Conservation (phyloP, 2,888 invertebrate species). For the Polydrusus pterygomalis region DNA sequence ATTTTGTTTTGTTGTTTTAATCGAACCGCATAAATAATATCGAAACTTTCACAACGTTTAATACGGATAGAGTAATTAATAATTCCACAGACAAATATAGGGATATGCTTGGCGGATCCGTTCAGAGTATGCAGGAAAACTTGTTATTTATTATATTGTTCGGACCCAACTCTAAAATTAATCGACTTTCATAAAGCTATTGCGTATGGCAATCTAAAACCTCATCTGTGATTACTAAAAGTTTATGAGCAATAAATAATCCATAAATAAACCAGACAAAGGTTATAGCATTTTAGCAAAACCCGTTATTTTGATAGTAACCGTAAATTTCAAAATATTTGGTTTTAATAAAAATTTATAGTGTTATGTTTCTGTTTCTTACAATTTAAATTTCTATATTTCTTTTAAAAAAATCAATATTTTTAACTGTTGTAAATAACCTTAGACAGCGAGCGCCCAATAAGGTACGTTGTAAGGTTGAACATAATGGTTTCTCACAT, state of each 20-base stretch:
- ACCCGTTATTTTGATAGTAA: conserved; percentile 29
- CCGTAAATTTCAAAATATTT: background rate
- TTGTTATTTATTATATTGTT: conserved; percentile 42
- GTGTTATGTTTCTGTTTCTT: background rate
- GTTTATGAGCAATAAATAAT: conserved; percentile 41
- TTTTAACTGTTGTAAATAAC: too few species aligned
- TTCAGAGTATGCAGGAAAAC: conserved; percentile 30
- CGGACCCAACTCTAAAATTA: conserved; percentile 40
- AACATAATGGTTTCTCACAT: too few species aligned
- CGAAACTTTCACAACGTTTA: conserved; percentile 29
- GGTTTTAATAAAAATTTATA: conserved; percentile 9
- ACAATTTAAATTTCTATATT: background rate
- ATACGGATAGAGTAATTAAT: conserved; percentile 36
- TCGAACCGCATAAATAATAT: conserved; percentile 32
- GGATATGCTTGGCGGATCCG: conserved; percentile 24
- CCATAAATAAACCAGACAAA: conserved; percentile 35
- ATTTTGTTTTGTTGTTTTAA: conserved; percentile 35
- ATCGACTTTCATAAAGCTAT: conserved; percentile 47
- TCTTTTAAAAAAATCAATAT: too few species aligned
- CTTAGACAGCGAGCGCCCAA: too few species aligned
- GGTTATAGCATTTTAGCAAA: conserved; percentile 28
- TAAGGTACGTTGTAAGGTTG: too few species aligned
- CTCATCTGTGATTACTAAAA: conserved; percentile 41
- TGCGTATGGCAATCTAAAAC: conserved; percentile 37
- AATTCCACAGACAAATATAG: conserved; percentile 43